These are phyloP conservation scores for Acanthisitta chloris DNA, from an alignment of 2,113 vertebrate species.

Conservation along the genomic window DNA sequence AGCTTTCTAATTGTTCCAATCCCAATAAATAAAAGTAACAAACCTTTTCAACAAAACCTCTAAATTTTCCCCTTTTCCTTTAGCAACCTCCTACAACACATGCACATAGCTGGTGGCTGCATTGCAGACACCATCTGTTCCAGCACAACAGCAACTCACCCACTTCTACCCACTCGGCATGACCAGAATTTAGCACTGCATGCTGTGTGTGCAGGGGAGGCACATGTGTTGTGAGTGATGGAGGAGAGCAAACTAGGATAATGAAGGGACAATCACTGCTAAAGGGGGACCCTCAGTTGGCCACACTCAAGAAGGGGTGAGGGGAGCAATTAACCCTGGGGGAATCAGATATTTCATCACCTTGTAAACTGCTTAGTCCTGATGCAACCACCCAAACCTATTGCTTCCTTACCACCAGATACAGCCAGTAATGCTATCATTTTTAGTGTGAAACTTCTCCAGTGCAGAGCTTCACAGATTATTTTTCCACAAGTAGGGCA, in stretches of 20 bases:
- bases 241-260: background rate
- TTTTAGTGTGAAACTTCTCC: background rate
- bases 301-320: background rate
- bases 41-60: background rate
- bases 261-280: background rate
- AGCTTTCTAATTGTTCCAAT: background rate
- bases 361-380: background rate
- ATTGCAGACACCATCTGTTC: slow-evolving; percentile 56
- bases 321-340: background rate
- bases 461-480: background rate
- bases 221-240: background rate
- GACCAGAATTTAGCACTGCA: slow-evolving; percentile 19
- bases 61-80: background rate
- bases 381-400: background rate
- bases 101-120: slow-evolving; percentile 16
- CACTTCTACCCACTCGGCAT: slow-evolving; percentile 40
- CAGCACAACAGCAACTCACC: slow-evolving; percentile 48
- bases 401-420: background rate
- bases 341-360: background rate
- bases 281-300: accelerated
- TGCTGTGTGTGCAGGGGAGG: background rate
- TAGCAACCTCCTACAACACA: slow-evolving; percentile 47
- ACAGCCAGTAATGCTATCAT: background rate
- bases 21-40: background rate
- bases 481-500: background rate